A percentile compares a stretch with the other conserved stretches of the same genome.
These are phyloP conservation scores for Lagria hirta DNA, from an alignment of 2,888 invertebrate species.

Conservation along the genomic window DNA sequence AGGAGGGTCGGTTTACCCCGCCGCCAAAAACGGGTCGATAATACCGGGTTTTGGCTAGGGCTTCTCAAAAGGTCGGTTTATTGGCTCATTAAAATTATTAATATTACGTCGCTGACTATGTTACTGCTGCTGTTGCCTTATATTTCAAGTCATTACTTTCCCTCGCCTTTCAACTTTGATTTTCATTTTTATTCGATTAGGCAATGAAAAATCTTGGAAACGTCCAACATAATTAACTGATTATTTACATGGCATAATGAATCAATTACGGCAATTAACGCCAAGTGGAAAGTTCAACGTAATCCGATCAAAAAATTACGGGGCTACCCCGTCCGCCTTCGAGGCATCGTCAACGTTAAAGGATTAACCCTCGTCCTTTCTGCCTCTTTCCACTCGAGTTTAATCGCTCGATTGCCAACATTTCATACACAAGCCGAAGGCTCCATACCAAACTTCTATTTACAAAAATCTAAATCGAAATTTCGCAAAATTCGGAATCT, in stretches of 20 bases:
- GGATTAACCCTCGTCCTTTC: conserved; percentile 21
- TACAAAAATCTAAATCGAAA: too few species aligned
- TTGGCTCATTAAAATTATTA: conserved; percentile 46
- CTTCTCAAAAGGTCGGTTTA: conserved; percentile 47
- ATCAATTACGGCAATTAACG: conserved; percentile 24
- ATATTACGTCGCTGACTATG: conserved; percentile 34
- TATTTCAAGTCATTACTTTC: too few species aligned
- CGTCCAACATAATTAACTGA: conserved; percentile 31
- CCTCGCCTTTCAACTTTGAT: conserved; percentile 25
- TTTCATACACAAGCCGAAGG: conserved; percentile 18
- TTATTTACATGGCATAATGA: conserved; percentile 32
- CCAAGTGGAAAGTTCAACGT: conserved; percentile 26
- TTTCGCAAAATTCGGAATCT: too few species aligned
- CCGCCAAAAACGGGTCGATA: conserved; percentile 40
- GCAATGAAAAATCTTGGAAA: conserved; percentile 20
- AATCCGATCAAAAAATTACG: conserved; percentile 25
- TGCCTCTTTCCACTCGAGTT: conserved; percentile 13
- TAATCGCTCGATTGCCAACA: conserved; percentile 17
- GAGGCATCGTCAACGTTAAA: conserved; percentile 16
- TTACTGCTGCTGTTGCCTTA: too few species aligned
- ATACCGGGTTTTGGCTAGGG: conserved; percentile 46
- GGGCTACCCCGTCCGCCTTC: conserved; percentile 16
- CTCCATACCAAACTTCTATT: too few species aligned
- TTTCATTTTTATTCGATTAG: conserved; percentile 28
- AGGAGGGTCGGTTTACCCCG: conserved; percentile 28